Evolutionary conservation across 2,888 invertebrate species (phyloP).

Genomic region (Tortrix viridana): DNA sequence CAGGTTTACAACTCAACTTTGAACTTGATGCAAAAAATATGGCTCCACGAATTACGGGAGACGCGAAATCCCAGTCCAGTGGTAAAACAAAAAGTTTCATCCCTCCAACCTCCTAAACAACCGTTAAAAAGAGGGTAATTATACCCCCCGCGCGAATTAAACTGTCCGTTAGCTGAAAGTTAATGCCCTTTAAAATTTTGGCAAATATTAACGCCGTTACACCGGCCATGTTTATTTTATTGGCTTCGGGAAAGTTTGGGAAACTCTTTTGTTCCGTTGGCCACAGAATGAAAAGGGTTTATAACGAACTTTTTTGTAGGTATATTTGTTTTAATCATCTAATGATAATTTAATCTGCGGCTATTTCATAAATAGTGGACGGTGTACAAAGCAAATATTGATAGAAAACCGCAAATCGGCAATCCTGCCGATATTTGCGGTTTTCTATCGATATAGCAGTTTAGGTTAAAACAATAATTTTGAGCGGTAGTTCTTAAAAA

Average conservation of each 20-base stretch:
- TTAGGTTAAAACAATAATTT: too few species aligned
- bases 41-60: slow-evolving; percentile 23
- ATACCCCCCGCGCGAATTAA: slow-evolving; percentile 33
- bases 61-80: slow-evolving; percentile 28
- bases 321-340: too few species aligned
- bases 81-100: slow-evolving; percentile 34
- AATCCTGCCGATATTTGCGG: too few species aligned
- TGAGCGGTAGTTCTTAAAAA: too few species aligned
- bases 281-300: too few species aligned
- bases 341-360: too few species aligned
- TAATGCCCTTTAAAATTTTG: slow-evolving; percentile 36
- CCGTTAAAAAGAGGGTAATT: slow-evolving; percentile 36
- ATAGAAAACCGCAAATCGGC: too few species aligned
- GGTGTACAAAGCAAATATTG: too few species aligned
- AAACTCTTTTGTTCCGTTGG: not conserved
- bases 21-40: slow-evolving; percentile 30
- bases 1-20: slow-evolving; percentile 4
- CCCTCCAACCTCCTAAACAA: slow-evolving; percentile 31
- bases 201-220: slow-evolving; percentile 34
- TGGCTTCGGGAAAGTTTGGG: slow-evolving; percentile 15
- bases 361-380: too few species aligned
- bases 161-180: slow-evolving; percentile 32
- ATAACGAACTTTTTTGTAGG: too few species aligned
- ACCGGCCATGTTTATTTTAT: slow-evolving; percentile 32
- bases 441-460: too few species aligned